phyloP scores from a whole-genome alignment of 1,140 invertebrate genomes.

The Ladona fulva region DNA sequence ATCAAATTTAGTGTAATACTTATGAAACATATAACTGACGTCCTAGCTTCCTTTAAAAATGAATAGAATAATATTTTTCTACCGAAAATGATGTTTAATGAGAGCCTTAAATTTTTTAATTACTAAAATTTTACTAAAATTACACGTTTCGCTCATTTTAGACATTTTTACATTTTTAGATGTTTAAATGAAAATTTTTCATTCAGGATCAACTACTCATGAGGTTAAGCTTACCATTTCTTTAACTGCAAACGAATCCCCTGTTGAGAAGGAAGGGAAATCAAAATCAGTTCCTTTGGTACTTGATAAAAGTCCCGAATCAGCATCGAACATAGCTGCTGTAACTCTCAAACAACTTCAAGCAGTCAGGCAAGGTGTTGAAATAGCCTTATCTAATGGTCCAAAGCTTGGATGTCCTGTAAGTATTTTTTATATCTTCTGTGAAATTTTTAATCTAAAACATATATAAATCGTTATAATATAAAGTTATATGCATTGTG shows the following conservation, averaged over 20 bases:
- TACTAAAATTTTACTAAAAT: too few species aligned
- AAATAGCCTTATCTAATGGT: conserved; percentile 53
- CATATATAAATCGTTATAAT: too few species aligned
- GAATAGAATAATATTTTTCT: too few species aligned
- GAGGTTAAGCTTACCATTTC: not conserved
- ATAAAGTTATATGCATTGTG: too few species aligned
- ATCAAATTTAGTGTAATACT: not conserved
- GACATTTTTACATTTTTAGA: too few species aligned
- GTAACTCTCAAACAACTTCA: conserved; percentile 49
- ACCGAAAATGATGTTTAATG: too few species aligned
- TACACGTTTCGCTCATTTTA: too few species aligned
- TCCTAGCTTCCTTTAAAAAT: too few species aligned
- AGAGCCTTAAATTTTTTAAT: too few species aligned
- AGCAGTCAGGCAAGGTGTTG: conserved; percentile 51
- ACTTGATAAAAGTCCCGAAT: conserved; percentile 54
- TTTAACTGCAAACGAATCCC: not conserved
- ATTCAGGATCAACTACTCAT: not conserved
- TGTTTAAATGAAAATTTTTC: too few species aligned
- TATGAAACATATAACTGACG: too few species aligned
- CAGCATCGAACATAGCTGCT: conserved; percentile 48
- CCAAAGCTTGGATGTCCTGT: conserved; percentile 63
- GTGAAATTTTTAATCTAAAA: conserved; percentile 14
- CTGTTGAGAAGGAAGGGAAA: not conserved
- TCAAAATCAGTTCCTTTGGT: conserved; percentile 31
- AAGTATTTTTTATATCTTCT: conserved; percentile 22